Evolutionary conservation across 2,797 vertebrate genomes (phyloP), one percentile per base, ranked within the genome.

Genomic region (Poeciliopsis gracilis): DNA sequence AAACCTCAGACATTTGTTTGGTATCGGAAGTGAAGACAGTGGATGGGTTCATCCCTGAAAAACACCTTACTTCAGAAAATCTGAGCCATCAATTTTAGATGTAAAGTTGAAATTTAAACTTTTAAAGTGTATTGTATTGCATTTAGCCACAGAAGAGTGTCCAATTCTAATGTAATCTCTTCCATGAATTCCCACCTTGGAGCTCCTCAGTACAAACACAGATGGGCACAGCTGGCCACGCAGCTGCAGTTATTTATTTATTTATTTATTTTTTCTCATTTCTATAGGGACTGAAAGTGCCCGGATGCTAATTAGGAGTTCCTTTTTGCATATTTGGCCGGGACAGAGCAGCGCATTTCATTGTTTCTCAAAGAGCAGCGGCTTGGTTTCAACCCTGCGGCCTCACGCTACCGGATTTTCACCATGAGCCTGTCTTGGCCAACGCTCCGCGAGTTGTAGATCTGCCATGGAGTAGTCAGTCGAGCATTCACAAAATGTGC

Each of bases 241-340:
- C 78, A 77, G 77, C 81, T 82, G 82, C 80, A 47, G 81, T 74
- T 28, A 9, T 45, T 73, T 61, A 47, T 36, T 1, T 45, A 2
- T 36, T 45, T 45, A 3, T 16, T 30, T 53, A 43, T 63, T 15
- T 2, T 18, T 23, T 49, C 25, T 28, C 11, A 43, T 74, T 77
- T 30, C 59, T 61, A 33, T 16, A 61, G 59, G 28, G 83, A 69
- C 80, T 82, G 72, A 57, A 82, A 80, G 61, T 57, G 59, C 28
- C 59, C 59, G 33, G 59, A 61, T 61, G 59, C 28, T 61, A 75
- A 85, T 80, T 53, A 81, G 77, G 73, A 83, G 76, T 51, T 77
- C 8, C 28, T 74, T 63, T 66, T 23, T 59, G 49, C 79, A 36
- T 46, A 9, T 78, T 70, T 82, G 41, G 7, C 75, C 70, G 75